A percentile compares a stretch with the other conserved stretches of the same genome.
phyloP scores from a whole-genome alignment of 2,888 invertebrate genomes.

The Drosophila cyrtoloma region DNA sequence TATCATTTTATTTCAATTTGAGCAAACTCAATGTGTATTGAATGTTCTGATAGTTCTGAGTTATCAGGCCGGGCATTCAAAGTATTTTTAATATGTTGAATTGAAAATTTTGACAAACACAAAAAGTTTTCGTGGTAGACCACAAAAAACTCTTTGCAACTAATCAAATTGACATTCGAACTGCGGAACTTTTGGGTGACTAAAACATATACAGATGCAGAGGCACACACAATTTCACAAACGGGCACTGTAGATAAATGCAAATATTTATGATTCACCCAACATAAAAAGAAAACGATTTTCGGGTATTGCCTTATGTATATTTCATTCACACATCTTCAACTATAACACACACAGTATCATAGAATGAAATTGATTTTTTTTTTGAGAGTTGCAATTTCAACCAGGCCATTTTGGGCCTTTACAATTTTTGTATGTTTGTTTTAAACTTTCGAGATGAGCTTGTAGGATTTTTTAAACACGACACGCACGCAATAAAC shows the following conservation, averaged over 20 bases:
- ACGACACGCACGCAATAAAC: neutral
- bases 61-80: constrained; percentile 15
- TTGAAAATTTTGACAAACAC: constrained; percentile 16
- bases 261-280: constrained; percentile 43
- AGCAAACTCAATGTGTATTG: constrained; percentile 2
- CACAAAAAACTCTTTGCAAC: constrained; percentile 56
- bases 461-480: neutral
- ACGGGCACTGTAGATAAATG: constrained; percentile 44
- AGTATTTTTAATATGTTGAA: constrained; percentile 34
- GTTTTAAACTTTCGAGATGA: constrained; percentile 4
- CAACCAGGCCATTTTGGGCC: constrained; percentile 1
- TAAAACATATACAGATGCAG: neutral
- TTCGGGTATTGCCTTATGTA: constrained; percentile 9
- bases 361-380: constrained; percentile 48
- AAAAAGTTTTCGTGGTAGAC: constrained; percentile 51
- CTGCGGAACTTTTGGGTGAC: constrained; percentile 36
- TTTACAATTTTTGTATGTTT: constrained; percentile 8
- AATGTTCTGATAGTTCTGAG: constrained; percentile 6
- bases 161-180: constrained; percentile 63
- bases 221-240: constrained; percentile 5
- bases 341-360: neutral
- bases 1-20: constrained; percentile 9
- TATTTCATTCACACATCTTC: constrained; percentile 13
- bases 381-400: constrained; percentile 33
- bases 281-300: constrained; percentile 3